phyloP scores from a whole-genome alignment of 1,140 invertebrate species.

The Camponotus floridanus region DNA sequence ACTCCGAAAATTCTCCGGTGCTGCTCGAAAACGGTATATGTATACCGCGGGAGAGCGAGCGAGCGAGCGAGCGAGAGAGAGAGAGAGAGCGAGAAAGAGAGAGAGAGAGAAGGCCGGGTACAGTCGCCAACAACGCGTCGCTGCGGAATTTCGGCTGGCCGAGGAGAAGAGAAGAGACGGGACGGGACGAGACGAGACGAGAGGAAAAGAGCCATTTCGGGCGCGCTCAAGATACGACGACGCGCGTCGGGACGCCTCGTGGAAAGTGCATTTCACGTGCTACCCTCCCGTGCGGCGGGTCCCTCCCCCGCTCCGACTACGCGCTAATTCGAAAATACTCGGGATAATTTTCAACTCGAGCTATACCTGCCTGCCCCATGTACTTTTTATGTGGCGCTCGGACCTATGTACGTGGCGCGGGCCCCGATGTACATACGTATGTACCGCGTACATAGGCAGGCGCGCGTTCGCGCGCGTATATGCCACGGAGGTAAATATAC shows the following conservation, averaged over 20 bases:
- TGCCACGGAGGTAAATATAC: constrained; percentile 80
- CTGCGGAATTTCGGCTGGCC: constrained; percentile 47
- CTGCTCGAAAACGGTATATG: constrained; percentile 57
- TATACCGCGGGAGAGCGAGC: not conserved
- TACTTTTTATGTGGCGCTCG: constrained; percentile 73
- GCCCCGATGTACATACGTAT: constrained; percentile 59
- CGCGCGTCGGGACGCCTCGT: constrained; percentile 30
- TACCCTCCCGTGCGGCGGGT: constrained; percentile 39
- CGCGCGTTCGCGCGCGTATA: constrained; percentile 65
- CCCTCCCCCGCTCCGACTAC: constrained; percentile 50
- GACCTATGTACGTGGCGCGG: constrained; percentile 70
- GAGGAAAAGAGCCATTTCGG: not conserved
- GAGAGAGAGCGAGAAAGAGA: constrained; percentile 14
- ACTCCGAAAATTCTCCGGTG: constrained; percentile 59
- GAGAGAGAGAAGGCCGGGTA: constrained; percentile 22
- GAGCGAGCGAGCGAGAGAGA: not conserved
- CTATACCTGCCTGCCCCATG: constrained; percentile 68
- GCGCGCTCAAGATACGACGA: constrained; percentile 40
- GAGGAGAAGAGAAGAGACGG: not conserved
- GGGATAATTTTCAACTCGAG: constrained; percentile 76
- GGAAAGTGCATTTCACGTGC: constrained; percentile 53
- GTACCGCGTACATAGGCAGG: constrained; percentile 22
- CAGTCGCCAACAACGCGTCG: constrained; percentile 60
- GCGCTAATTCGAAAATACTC: constrained; percentile 78
- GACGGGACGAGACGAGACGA: not conserved